A percentile compares a stretch with the other conserved stretches of the same genome.
These are phyloP conservation scores for Hemitrygon akajei DNA, from an alignment of 2,797 vertebrate genomes.

Conservation along the genomic window DNA sequence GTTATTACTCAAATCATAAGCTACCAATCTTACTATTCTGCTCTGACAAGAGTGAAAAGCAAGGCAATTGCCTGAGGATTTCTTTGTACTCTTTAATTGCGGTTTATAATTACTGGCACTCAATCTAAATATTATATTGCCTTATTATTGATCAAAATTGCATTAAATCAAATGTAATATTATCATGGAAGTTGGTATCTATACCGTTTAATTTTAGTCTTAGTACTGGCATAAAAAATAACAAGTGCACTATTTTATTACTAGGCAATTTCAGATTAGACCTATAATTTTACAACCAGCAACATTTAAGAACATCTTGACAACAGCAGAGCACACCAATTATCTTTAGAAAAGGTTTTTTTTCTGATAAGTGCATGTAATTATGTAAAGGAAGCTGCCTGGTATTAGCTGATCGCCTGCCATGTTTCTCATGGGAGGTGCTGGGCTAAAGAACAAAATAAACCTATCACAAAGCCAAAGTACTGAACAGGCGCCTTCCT, in stretches of 20 bases:
- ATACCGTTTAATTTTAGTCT: slow-evolving; percentile 9
- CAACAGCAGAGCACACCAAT: slow-evolving; percentile 28
- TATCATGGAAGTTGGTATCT: background rate
- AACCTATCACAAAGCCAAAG: too few species aligned
- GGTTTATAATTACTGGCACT: background rate
- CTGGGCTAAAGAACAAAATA: background rate
- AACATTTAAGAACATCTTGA: background rate
- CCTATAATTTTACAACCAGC: slow-evolving; percentile 13
- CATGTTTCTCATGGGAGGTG: background rate
- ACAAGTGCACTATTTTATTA: background rate
- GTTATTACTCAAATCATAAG: background rate
- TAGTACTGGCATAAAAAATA: background rate
- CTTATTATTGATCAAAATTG: background rate
- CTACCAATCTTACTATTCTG: background rate
- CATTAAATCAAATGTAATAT: background rate
- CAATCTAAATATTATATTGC: background rate
- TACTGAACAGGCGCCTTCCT: background rate
- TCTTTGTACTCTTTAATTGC: background rate
- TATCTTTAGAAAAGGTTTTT: background rate
- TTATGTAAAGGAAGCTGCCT: background rate
- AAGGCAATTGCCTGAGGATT: background rate
- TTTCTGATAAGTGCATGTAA: background rate
- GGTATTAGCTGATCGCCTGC: background rate
- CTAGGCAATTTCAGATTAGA: background rate
- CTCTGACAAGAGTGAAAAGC: background rate